phyloP scores from a whole-genome alignment of 1,140 invertebrate species.

The Saccostrea cuccullata region DNA sequence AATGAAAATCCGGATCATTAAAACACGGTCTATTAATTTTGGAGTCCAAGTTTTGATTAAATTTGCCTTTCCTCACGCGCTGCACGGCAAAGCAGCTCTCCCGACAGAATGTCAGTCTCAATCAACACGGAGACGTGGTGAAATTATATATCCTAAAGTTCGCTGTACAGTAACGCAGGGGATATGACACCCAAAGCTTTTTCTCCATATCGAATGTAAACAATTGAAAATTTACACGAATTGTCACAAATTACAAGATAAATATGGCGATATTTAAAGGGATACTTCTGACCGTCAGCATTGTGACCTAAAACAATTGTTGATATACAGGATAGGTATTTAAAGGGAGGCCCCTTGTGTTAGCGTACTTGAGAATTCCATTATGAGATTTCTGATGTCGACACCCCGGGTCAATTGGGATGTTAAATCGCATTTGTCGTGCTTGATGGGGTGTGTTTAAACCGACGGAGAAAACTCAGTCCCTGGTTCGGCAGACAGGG shows the following conservation, averaged over 20 bases:
- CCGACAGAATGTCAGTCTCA: too few relatives aligned
- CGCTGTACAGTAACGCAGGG: background rate
- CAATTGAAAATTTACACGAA: slow-evolving; percentile 13
- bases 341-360: background rate
- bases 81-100: background rate
- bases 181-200: background rate
- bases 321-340: slow-evolving; percentile 14
- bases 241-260: slow-evolving; percentile 24
- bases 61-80: slow-evolving; percentile 1
- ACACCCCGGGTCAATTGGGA: slow-evolving; percentile 8
- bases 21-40: too few relatives aligned
- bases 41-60: background rate
- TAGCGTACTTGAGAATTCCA: background rate
- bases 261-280: slow-evolving; percentile 19
- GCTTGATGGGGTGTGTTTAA: background rate
- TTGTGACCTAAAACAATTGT: slow-evolving; percentile 21
- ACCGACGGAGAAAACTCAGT: background rate
- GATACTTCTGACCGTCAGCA: background rate
- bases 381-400: background rate
- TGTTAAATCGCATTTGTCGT: background rate
- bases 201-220: background rate
- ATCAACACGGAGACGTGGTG: background rate
- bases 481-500: background rate
- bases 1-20: background rate
- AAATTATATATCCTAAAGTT: background rate